Base-by-base conservation (phyloP, 2,888 invertebrate species). In the Nemapogon koenigi region DNA sequence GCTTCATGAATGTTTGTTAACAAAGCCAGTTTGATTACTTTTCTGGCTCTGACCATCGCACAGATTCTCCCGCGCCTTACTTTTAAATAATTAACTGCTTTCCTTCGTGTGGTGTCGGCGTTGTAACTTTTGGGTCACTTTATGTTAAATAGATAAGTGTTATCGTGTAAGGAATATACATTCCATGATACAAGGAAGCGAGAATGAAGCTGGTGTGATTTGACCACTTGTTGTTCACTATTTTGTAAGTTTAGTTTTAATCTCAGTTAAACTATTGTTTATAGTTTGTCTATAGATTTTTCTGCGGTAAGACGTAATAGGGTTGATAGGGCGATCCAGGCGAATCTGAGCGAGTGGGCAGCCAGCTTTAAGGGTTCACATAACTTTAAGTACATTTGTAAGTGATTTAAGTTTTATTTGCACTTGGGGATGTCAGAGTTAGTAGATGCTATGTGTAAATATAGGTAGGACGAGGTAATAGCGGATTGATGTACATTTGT, bases 181-280 rank as follows among this genome's bases (percentile, higher is more conserved):
- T 33, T 33, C 33, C 33, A 33, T n/a, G n/a, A n/a, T n/a, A n/a
- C n/a, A n/a, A n/a, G n/a, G n/a, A n/a, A n/a, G 33, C 19, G 33
- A 19, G 19, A 19, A 19, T 8, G 17, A 33, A 31, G 31, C 31
- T n/a, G n/a, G 31, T 31, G 29, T 32, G 14, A 40, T 31, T 73
- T 75, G 72, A 73, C 76, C 76, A 76, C 75, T 71, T 73, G 75
- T 72, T 76, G 76, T 76, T 76, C 76, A 76, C 75, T 75, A 76
- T 67, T 63, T n/a, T 68, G 62, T 76, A 76, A 76, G 76, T 67
- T 41, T 76, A 33, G 33, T 33, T 18, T 33, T 33, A 33, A 33
- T 33, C 4, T 33, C 18, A 33, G 18, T 11, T 10, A 22, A 6
- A 10, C 22, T n/a, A 22, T 22, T 6, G 22, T 8, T 22, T 6